Evolutionary conservation across 1,140 invertebrate genomes (phyloP), one percentile per base, ranked within the genome.

Genomic region (Eurosta solidaginis): DNA sequence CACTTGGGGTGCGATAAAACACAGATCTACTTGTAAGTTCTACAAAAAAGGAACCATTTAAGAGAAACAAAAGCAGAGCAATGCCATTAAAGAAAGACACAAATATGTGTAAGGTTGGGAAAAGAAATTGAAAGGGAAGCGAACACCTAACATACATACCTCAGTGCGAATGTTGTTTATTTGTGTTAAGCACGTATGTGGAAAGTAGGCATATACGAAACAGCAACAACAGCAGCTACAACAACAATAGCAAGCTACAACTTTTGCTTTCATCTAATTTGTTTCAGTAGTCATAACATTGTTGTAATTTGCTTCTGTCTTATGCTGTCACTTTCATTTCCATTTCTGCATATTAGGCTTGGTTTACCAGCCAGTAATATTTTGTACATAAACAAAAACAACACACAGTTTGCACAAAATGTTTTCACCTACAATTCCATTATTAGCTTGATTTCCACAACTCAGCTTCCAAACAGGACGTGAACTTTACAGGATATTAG

Each of bases 401-500:
- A 4, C n/a, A 49, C 10, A 10, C 12, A 49, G 20, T 22, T 17
- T 59, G 54, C 27, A 29, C 20, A 29, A 68, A 68, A 68, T 68
- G 59, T n/a, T 40, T 33, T 68, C 40, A 33, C 22, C 59, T 40
- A 29, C 59, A 33, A 40, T 68, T 68, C 33, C 40, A 42, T 68
- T 68, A 68, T 40, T 40, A 40, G 33, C 40, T 68, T 29, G 33
- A 20, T 68, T n/a, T 40, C 59, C n/a, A 7, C 59, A 7, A 40
- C 17, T 40, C n/a, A n/a, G 25, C 52, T 29, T 29, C 59, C n/a
- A 33, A n/a, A n/a, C 33, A 68, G 59, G 59, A 68, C 40, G 22
- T 68, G 59, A 68, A 40, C 59, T 36, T 7, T 9, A 1, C 59
- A 68, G 59, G 59, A 68, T 68, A 68, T 68, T 68, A 68, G 59